Percentiles rank a stretch among this genome's conserved stretches.
phyloP scores from a whole-genome alignment of 2,113 vertebrate genomes.

The Cyanoderma ruficeps region DNA sequence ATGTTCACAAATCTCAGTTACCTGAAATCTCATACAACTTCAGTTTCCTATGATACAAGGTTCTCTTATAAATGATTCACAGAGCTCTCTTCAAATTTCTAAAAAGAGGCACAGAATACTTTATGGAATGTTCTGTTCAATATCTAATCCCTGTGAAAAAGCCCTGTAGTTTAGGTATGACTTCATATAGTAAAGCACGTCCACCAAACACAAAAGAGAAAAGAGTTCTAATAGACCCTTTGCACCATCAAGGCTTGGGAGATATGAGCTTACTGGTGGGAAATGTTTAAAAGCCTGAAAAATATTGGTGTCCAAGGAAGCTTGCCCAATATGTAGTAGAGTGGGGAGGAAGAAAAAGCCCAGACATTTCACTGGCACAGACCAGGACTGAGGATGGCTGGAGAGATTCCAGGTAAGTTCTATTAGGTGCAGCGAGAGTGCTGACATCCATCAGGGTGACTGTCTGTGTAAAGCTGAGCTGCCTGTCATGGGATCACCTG shows the following conservation, averaged over 20 bases:
- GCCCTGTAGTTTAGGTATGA: background rate
- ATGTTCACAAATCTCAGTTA: background rate
- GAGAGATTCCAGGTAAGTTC: background rate
- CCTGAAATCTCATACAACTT: background rate
- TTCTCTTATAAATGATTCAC: constrained; percentile 10
- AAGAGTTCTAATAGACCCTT: background rate
- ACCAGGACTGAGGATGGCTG: background rate
- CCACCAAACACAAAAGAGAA: background rate
- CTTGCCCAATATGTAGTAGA: background rate
- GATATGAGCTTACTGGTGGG: background rate
- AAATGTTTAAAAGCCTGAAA: background rate
- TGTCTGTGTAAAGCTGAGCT: background rate
- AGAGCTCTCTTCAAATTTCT: background rate
- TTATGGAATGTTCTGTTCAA: background rate
- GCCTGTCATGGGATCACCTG: background rate
- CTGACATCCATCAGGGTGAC: background rate
- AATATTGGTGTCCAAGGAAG: background rate
- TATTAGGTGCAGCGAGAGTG: background rate
- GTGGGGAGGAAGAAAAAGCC: rapidly evolving
- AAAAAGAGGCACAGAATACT: constrained; percentile 7
- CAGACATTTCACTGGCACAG: background rate
- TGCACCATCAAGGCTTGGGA: background rate
- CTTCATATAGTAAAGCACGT: background rate
- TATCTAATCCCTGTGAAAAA: background rate
- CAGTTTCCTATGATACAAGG: background rate